Evolutionary conservation across 2,888 invertebrate genomes (phyloP).

Genomic region (Heliconius sara): DNA sequence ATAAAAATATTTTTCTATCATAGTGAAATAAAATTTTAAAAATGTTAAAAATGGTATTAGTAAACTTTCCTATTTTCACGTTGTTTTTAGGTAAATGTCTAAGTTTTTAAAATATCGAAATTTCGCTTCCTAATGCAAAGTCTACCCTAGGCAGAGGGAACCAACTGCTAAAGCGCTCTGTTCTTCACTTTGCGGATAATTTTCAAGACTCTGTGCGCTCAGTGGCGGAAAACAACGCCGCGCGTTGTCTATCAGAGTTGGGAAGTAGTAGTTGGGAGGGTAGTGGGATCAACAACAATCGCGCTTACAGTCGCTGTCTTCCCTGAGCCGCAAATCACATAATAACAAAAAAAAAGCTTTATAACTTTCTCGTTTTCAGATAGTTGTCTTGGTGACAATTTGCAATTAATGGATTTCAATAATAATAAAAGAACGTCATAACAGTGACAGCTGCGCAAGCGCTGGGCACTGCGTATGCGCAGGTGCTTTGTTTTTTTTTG

Average conservation of each 20-base stretch:
- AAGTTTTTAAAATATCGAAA: no score
- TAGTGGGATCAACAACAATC: background rate
- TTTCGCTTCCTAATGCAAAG: no score
- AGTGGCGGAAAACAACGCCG: background rate
- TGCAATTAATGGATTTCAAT: slow-evolving; percentile 73
- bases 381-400: slow-evolving; percentile 56
- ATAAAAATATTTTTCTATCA: no score
- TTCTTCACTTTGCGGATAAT: no score
- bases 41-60: no score
- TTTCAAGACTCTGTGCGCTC: background rate
- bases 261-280: background rate
- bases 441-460: slow-evolving; percentile 79
- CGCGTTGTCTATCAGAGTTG: background rate
- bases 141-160: no score
- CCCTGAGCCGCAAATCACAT: background rate
- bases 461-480: slow-evolving; percentile 62
- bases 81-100: no score
- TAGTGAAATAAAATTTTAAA: no score
- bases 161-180: no score
- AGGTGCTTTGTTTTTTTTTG: slow-evolving; percentile 71
- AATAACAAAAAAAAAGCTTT: background rate
- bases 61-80: no score
- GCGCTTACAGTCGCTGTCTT: background rate
- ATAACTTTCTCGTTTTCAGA: background rate
- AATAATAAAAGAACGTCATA: slow-evolving; percentile 70